Conservation (phyloP, 2,888 invertebrate genomes). For the Entomobrya proxima region DNA sequence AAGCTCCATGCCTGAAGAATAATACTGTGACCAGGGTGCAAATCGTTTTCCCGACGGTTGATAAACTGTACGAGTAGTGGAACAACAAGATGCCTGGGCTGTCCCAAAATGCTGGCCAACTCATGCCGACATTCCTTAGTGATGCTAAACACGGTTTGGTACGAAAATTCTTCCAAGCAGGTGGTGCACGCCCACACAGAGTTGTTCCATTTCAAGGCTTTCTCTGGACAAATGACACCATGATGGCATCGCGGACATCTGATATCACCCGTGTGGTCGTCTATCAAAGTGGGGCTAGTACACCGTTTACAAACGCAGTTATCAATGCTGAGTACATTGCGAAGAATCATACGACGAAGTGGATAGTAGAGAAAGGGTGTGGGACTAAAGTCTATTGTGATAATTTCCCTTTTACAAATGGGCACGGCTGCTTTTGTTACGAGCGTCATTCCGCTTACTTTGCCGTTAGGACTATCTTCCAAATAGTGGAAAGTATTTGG, state of each 20-base stretch:
- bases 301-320: constrained; percentile 71
- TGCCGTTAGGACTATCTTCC: constrained; percentile 62
- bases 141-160: constrained; percentile 42
- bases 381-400: constrained; percentile 72
- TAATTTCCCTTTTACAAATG: constrained; percentile 70
- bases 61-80: constrained; percentile 62
- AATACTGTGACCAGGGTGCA: constrained; percentile 71
- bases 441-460: constrained; percentile 61
- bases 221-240: constrained; percentile 70
- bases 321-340: constrained; percentile 66
- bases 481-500: constrained; percentile 74
- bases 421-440: constrained; percentile 71
- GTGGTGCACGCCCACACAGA: constrained; percentile 72
- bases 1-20: constrained; percentile 71
- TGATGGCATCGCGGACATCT: constrained; percentile 67
- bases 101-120: background rate
- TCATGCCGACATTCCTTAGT: constrained; percentile 50
- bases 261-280: constrained; percentile 67
- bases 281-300: constrained; percentile 47
- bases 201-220: constrained; percentile 65
- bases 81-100: constrained; percentile 25
- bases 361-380: constrained; percentile 72
- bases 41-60: constrained; percentile 31
- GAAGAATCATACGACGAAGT: constrained; percentile 56
- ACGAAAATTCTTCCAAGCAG: constrained; percentile 73